phyloP scores from a whole-genome alignment of 2,113 vertebrate species.

The Menidia beryllina region DNA sequence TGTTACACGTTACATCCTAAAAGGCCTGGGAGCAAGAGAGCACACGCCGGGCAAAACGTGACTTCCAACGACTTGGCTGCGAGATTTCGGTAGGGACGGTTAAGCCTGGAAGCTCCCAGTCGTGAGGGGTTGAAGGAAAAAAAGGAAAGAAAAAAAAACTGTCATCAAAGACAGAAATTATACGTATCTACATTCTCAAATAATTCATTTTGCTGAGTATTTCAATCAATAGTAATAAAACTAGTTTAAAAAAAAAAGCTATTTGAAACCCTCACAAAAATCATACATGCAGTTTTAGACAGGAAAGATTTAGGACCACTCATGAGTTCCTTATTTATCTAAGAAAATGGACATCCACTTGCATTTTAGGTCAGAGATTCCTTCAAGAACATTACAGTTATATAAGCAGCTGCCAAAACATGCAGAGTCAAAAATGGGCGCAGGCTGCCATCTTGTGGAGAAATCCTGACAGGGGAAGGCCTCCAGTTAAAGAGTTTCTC shows the following conservation, averaged over 20 bases:
- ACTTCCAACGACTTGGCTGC: not conserved
- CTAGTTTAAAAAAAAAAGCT: too few species aligned
- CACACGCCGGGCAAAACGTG: conserved; percentile 53
- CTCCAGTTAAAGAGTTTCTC: not conserved
- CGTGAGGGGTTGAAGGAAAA: too few species aligned
- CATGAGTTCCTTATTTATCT: not conserved
- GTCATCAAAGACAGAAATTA: too few species aligned
- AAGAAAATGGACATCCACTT: too few species aligned
- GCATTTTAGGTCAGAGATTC: conserved; percentile 58
- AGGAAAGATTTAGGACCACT: not conserved
- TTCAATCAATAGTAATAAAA: too few species aligned
- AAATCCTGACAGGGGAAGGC: not conserved
- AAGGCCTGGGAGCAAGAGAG: conserved; percentile 6
- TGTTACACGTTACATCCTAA: conserved; percentile 16
- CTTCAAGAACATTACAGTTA: conserved; percentile 34
- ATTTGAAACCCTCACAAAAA: too few species aligned
- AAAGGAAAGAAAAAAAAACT: too few species aligned
- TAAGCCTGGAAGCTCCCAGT: too few species aligned
- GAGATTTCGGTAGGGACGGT: too few species aligned
- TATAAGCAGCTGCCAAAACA: conserved; percentile 18
- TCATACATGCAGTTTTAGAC: too few species aligned
- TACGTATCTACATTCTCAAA: too few species aligned
- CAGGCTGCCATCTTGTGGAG: conserved; percentile 50
- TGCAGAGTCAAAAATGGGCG: not conserved
- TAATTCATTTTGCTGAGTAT: too few species aligned